phyloP scores from a whole-genome alignment of 2,797 vertebrate species.

The Rhinogobio ventralis region DNA sequence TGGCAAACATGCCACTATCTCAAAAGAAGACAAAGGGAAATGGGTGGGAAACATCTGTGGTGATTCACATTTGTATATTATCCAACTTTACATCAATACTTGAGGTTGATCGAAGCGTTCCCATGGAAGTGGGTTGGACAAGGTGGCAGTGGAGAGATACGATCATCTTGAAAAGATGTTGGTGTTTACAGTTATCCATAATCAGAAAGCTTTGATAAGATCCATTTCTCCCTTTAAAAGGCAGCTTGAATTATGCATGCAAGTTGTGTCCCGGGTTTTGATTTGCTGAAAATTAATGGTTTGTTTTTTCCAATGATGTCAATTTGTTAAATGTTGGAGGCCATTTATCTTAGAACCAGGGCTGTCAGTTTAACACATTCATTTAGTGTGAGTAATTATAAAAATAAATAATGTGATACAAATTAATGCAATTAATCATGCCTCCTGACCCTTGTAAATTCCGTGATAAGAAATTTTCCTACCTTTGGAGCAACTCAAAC shows the following conservation, averaged over 20 bases:
- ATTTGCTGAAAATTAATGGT: slow-evolving; percentile 30
- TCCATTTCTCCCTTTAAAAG: neutral
- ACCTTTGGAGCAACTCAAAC: neutral
- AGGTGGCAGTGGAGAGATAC: neutral
- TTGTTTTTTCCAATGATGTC: slow-evolving; percentile 8
- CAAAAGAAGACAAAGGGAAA: neutral
- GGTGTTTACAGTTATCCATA: neutral
- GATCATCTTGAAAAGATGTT: slow-evolving; percentile 11
- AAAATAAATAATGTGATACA: neutral
- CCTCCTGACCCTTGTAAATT: slow-evolving; percentile 3
- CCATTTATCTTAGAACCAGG: neutral
- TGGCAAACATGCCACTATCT: neutral
- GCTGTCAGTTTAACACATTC: slow-evolving; percentile 7
- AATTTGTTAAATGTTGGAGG: slow-evolving; percentile 6
- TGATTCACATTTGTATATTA: neutral
- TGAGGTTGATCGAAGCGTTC: neutral
- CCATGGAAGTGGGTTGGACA: neutral
- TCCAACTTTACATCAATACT: neutral
- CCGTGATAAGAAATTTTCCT: no score
- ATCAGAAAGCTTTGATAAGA: neutral
- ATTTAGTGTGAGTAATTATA: slow-evolving; percentile 15
- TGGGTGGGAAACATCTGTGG: neutral
- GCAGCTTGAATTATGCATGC: slow-evolving; percentile 22
- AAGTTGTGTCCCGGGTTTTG: neutral
- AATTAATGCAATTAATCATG: neutral